Evolutionary conservation across 2,113 vertebrate species (phyloP), one percentile per base, ranked within the genome.

Genomic region (Petrocephalus zakoni): DNA sequence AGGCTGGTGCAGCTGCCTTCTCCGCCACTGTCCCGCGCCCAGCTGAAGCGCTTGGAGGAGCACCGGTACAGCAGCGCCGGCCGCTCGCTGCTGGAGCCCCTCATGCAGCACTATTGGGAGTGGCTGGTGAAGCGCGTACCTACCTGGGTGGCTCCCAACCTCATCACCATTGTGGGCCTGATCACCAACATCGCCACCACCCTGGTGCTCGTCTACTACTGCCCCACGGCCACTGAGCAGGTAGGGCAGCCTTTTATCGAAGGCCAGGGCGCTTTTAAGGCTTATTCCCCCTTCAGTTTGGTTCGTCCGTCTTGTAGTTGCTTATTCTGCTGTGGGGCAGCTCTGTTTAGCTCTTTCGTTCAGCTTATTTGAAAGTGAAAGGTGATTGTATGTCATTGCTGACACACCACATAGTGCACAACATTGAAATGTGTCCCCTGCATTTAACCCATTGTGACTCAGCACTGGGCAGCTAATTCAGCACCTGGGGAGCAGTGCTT

Each of bases 91-190:
- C 96, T 99, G 89, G 98, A 99, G 91, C 98, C 98, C 21, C 89
- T 98, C 61, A 99, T 99, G 98, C 98, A 99, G 90, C 95, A 96
- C 11, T 99, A 97, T 94, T 99, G 98, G 98, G 98, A 99, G 89
- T 99, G 98, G 98, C 93, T 99, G 90, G 97, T 99, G 56, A 94
- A 93, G 89, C 94, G 95, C 87, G 96, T 99, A 86, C 98, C 98
- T 0, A 92, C 96, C 88, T 99, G 98, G 98, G 97, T 99, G 34
- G 98, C 98, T 3, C 98, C 98, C 0, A 99, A 99, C 93, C 95
- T 99, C 88, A 99, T 99, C 96, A 99, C 98, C 92, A 95, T 99
- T 90, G 93, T 98, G 0, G 98, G 98, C 94, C 96, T 99, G 91
- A 95, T 95, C 78, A 97, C 98, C 94, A 99, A 99, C 88, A 96